Evolutionary conservation across 2,888 invertebrate genomes (phyloP), one percentile per base, ranked within the genome.

Genomic region (Caenorhabditis doughertyi): DNA sequence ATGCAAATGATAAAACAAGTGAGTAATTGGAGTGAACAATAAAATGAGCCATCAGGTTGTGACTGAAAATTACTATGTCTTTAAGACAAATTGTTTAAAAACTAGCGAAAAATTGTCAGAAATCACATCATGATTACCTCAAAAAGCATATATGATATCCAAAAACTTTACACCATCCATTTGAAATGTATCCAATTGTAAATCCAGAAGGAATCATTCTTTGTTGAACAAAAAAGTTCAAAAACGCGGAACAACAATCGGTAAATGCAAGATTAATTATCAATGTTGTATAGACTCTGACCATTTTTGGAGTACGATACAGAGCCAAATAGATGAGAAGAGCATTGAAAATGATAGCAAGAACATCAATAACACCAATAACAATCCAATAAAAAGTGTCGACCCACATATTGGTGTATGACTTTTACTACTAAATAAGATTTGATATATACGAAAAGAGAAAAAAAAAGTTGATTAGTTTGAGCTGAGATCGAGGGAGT

Each of bases 211-310:
- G 79, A 58, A 79, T 79, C 49, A 79, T 79, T 64, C 77, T 80
- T 21, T 80, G 79, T 47, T 74, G 81, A 25, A 72, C 72, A 39
- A 82, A 72, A 29, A 79, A 70, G 55, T 72, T 73, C 13, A 70
- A 18, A 60, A 79, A 58, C 2, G 67, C 65, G 11, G 77, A 60
- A 42, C 67, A 71, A n/a, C 58, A 76, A 18, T 82, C 82, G 18
- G 79, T 82, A 27, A 77, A 47, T 5, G 82, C 77, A 23, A 79
- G 44, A 51, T 82, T 77, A 32, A 82, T 72, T 16, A 82, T 77
- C 39, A 82, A 47, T 13, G 62, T 72, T 5, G 77, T 60, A 35
- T 81, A 81, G 11, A 51, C 47, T 29, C 58, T 23, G 13, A 81
- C 51, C 53, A 71, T 62, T 35, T 65, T 67, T 5, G 81, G 81